phyloP scores from a whole-genome alignment of 64 coral and sea anemone species.

The Acropora tenuis region DNA sequence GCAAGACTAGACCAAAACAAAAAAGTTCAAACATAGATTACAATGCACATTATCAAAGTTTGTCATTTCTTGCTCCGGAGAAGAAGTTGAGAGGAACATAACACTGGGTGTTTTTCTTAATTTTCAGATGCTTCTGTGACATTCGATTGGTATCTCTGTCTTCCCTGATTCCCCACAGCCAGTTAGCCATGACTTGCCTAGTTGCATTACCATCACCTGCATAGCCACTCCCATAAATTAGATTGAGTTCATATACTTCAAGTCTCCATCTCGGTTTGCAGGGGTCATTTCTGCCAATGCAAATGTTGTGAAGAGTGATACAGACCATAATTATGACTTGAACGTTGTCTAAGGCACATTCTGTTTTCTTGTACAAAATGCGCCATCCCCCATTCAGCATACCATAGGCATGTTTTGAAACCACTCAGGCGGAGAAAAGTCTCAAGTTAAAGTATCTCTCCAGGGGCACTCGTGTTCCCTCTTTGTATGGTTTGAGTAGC shows the following conservation, averaged over 20 bases:
- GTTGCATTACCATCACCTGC: too few species aligned
- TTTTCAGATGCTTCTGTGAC: too few species aligned
- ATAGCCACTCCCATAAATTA: neutral
- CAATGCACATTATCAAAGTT: too few species aligned
- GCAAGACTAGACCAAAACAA: too few species aligned
- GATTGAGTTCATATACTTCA: neutral
- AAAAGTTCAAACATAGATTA: too few species aligned
- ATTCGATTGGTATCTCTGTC: neutral
- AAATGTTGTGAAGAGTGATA: neutral
- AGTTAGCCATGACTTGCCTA: too few species aligned
- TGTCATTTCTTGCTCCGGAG: too few species aligned
- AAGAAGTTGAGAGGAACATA: too few species aligned
- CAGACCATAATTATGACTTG: neutral
- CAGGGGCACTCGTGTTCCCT: neutral
- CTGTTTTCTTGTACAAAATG: conserved; percentile 22
- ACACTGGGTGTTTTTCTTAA: too few species aligned
- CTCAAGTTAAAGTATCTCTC: neutral
- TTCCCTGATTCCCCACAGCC: neutral
- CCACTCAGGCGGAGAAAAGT: neutral
- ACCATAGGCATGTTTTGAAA: neutral
- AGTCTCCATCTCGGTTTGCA: neutral
- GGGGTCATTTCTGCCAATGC: neutral
- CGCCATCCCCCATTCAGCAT: neutral
- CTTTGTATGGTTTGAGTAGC: too few species aligned
- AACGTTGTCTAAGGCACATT: neutral